A percentile compares a stretch with the other conserved stretches of the same genome.
phyloP scores from a whole-genome alignment of 2,888 invertebrate species.

The Ectobius pallidus region DNA sequence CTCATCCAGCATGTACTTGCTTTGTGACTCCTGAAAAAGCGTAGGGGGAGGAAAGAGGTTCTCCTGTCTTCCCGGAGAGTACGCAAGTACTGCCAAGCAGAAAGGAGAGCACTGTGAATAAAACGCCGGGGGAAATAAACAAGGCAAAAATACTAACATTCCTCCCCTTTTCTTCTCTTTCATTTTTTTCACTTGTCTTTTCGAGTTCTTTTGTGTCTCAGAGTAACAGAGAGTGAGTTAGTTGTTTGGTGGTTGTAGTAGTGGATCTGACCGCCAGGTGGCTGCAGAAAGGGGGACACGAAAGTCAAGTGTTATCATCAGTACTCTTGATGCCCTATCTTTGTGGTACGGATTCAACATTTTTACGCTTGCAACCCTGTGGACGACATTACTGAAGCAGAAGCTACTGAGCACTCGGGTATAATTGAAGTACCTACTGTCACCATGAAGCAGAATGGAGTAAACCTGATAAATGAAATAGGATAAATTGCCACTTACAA shows the following conservation, averaged over 20 bases:
- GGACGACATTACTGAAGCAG: conserved; percentile 16
- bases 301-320: conserved; percentile 39
- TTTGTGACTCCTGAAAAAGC: conserved; percentile 13
- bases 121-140: conserved; percentile 24
- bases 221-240: conserved; percentile 7
- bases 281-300: conserved; percentile 10
- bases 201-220: conserved; percentile 17
- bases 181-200: conserved; percentile 13
- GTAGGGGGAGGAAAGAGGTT: not conserved
- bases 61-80: conserved; percentile 9
- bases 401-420: conserved; percentile 11
- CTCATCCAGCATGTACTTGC: conserved; percentile 17
- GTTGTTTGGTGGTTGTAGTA: conserved; percentile 20
- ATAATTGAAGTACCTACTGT: conserved; percentile 19
- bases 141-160: conserved; percentile 27
- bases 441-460: not conserved
- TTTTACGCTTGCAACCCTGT: conserved; percentile 5
- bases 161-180: not conserved
- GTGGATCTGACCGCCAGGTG: conserved; percentile 37
- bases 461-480: not conserved
- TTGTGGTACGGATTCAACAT: conserved; percentile 23
- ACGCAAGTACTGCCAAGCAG: conserved; percentile 16
- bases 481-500: conserved; percentile 10
- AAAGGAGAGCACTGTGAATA: conserved; percentile 17
- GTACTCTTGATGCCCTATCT: conserved; percentile 29